A percentile compares a stretch with the other conserved stretches of the same genome.
phyloP scores from a whole-genome alignment of 2,113 vertebrate genomes.

The Oplegnathus fasciatus region DNA sequence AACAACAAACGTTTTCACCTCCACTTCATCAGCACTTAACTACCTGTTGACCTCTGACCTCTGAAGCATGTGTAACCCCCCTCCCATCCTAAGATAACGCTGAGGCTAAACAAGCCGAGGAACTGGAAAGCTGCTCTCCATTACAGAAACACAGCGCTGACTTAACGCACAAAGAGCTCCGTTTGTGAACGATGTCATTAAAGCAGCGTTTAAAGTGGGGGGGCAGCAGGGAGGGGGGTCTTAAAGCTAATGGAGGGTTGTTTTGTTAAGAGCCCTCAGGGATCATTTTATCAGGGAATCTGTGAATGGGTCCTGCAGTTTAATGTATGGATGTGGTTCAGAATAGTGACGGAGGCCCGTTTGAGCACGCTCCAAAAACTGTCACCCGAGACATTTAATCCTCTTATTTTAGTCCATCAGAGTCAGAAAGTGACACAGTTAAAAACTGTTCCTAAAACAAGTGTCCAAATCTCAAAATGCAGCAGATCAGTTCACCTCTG shows the following conservation, averaged over 20 bases:
- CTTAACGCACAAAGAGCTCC: slow-evolving; percentile 21
- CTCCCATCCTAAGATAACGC: not conserved
- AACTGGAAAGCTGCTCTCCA: slow-evolving; percentile 20
- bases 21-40: slow-evolving; percentile 31
- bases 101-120: not conserved
- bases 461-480: not conserved
- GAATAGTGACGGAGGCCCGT: not conserved
- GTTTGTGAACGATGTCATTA: slow-evolving; percentile 26
- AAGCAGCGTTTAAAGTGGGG: slow-evolving; percentile 31
- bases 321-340: slow-evolving; percentile 23
- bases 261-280: slow-evolving; percentile 32
- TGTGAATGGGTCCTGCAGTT: not conserved
- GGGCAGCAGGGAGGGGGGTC: too few species aligned
- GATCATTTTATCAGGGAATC: slow-evolving; percentile 29
- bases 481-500: not conserved
- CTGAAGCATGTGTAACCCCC: not conserved
- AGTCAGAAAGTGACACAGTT: too few species aligned
- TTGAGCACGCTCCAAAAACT: not conserved
- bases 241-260: slow-evolving; percentile 35
- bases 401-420: slow-evolving; percentile 34
- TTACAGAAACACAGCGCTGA: not conserved
- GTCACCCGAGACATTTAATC: slow-evolving; percentile 2
- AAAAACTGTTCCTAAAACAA: not conserved
- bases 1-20: slow-evolving; percentile 11
- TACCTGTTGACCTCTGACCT: slow-evolving; percentile 50